phyloP scores from a whole-genome alignment of 2,797 vertebrate genomes.

The Urocyon cinereoargenteus region DNA sequence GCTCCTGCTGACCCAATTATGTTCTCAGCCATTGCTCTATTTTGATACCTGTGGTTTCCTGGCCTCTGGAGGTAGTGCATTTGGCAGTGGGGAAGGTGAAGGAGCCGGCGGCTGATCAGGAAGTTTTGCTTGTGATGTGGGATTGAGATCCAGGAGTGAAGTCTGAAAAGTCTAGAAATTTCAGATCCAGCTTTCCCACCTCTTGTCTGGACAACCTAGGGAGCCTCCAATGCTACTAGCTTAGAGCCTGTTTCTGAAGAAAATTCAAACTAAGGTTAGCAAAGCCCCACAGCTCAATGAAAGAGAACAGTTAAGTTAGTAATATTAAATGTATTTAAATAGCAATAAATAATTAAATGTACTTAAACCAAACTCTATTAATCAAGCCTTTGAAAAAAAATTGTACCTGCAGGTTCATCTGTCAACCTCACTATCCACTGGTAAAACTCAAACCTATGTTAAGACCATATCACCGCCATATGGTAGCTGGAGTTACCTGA shows the following conservation, averaged over 20 bases:
- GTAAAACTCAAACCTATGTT: background rate
- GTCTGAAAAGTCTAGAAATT: background rate
- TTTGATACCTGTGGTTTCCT: constrained; percentile 61
- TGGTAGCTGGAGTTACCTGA: background rate
- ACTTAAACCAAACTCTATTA: background rate
- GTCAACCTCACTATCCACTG: background rate
- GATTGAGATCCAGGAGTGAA: background rate
- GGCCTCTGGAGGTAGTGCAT: background rate
- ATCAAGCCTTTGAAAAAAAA: background rate
- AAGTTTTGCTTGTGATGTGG: background rate
- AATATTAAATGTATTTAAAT: background rate
- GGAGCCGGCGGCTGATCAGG: background rate
- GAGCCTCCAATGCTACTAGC: background rate
- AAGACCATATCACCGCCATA: constrained; percentile 3
- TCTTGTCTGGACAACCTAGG: background rate
- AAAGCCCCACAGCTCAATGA: background rate
- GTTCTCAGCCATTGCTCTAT: constrained; percentile 44
- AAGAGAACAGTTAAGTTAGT: background rate
- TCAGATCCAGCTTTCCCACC: background rate
- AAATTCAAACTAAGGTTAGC: constrained; percentile 22
- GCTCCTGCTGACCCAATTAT: constrained; percentile 60
- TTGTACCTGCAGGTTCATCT: background rate
- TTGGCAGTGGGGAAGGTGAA: background rate
- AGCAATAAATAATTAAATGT: background rate
- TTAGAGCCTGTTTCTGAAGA: background rate